phyloP scores from a whole-genome alignment of 2,888 invertebrate species.

The Thymelicus sylvestris region DNA sequence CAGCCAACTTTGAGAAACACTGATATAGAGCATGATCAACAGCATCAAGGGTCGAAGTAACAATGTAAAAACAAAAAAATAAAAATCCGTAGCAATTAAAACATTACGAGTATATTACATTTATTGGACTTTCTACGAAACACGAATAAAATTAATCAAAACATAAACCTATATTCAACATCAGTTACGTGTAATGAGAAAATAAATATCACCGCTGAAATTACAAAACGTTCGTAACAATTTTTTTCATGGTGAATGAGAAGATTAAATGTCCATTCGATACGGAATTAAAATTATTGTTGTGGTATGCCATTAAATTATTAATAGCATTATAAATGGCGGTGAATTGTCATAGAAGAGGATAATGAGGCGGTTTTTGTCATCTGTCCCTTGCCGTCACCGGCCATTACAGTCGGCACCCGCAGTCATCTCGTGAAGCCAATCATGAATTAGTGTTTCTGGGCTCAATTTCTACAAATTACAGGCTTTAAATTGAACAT shows the following conservation, averaged over 20 bases:
- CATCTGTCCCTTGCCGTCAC: conserved; percentile 65
- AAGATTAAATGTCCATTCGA: conserved; percentile 76
- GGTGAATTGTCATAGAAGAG: conserved; percentile 65
- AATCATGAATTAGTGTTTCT: conserved; percentile 38
- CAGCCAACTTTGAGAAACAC: no score
- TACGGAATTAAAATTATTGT: conserved; percentile 68
- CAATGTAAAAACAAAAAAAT: no score
- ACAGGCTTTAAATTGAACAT: conserved; percentile 38
- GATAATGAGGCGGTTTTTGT: conserved; percentile 74
- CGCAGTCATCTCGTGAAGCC: conserved; percentile 31
- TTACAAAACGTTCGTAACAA: conserved; percentile 60
- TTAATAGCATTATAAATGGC: conserved; percentile 82
- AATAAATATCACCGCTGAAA: conserved; percentile 69
- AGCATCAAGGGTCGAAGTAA: no score
- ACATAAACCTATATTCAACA: conserved; percentile 54
- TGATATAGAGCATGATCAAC: no score
- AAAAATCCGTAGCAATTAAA: no score
- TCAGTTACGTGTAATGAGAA: conserved; percentile 60
- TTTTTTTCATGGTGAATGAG: conserved; percentile 69
- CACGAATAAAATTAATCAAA: conserved; percentile 39
- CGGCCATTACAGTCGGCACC: conserved; percentile 50
- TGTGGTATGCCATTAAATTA: conserved; percentile 68
- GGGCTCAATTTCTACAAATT: conserved; percentile 39
- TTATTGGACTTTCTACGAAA: no score
- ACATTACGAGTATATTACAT: no score